Base-by-base conservation (phyloP, 23 tunicate genomes). In the Ascidia mentula region DNA sequence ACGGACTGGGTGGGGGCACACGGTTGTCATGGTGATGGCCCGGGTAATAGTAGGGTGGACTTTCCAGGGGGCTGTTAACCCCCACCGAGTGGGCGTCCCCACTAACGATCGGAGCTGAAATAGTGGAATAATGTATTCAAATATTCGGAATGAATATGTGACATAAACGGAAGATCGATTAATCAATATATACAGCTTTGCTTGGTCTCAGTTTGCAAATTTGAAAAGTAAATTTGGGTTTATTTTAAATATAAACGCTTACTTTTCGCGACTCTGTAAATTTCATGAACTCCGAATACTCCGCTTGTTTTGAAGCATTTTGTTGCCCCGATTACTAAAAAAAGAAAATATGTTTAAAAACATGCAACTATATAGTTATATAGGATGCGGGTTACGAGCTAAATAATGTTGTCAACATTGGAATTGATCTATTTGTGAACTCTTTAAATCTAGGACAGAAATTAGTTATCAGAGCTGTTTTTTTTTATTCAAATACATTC, bases 201-300 rank as follows among this genome's bases (percentile, higher is more conserved):
- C 53, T 12, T 9, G 15, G 53, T 42, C 15, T 9, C 53, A 15
- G 15, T 9, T 12, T 9, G 12, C 53, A 42, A 42, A 9, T 15
- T 9, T 42, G 53, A 15, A 42, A 12, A 42, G 53, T 15, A 42
- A 42, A 9, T 9, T 42, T 42, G 53, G 53, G 12, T 15, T 42
- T 12, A 15, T n/a, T n/a, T n/a, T n/a, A n/a, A n/a, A n/a, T n/a
- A n/a, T n/a, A n/a, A n/a, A n/a, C n/a, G 45, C 86, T 84, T 72
- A 96, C 99, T 88, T 96, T 96, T 96, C 0, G 99, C 86, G 30
- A 96, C 83, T 72, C 97, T 77, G 86, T 96, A 96, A 18, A 96
- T 96, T 76, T 96, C 99, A 15, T 61, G 84, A 6, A 96, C 99
- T 0, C 99, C 99, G 77, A 96, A 96, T 15, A 96, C 99, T 31